Evolutionary conservation across 1,140 invertebrate genomes (phyloP).

Genomic region (Glomeris maerens): DNA sequence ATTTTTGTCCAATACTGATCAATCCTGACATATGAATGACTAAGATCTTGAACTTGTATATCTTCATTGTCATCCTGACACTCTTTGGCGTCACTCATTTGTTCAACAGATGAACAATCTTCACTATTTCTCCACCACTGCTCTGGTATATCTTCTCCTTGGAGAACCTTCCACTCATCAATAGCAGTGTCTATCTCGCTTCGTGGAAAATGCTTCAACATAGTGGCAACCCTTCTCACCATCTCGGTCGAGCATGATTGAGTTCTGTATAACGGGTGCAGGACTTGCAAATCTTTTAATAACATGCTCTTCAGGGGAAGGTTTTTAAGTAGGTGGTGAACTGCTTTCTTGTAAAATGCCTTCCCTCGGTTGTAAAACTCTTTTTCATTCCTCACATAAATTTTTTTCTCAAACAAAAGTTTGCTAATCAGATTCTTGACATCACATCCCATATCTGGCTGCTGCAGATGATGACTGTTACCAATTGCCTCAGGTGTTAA

Average conservation of each 20-base stretch:
- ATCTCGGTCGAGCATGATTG: background rate
- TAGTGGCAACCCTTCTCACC: background rate
- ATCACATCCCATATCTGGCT: background rate
- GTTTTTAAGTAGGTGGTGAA: background rate
- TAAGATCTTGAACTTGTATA: background rate
- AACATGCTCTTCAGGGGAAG: background rate
- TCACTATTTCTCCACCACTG: background rate
- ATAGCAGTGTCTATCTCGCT: background rate
- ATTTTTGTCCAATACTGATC: slow-evolving; percentile 2
- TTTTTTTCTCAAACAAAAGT: background rate
- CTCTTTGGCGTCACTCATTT: too few species aligned
- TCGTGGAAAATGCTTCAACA: background rate
- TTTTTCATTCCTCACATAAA: background rate
- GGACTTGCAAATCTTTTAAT: background rate
- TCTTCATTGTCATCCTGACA: background rate
- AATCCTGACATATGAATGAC: background rate
- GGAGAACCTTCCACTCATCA: slow-evolving; percentile 1
- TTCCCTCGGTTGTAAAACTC: background rate
- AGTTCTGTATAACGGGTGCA: background rate
- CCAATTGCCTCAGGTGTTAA: background rate
- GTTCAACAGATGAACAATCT: background rate
- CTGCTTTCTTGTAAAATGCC: background rate
- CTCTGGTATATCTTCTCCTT: background rate
- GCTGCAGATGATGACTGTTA: background rate
- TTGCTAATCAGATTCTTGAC: background rate